Evolutionary conservation across 2,888 invertebrate species (phyloP), one percentile per base, ranked within the genome.

Genomic region (Augiades crinisus): DNA sequence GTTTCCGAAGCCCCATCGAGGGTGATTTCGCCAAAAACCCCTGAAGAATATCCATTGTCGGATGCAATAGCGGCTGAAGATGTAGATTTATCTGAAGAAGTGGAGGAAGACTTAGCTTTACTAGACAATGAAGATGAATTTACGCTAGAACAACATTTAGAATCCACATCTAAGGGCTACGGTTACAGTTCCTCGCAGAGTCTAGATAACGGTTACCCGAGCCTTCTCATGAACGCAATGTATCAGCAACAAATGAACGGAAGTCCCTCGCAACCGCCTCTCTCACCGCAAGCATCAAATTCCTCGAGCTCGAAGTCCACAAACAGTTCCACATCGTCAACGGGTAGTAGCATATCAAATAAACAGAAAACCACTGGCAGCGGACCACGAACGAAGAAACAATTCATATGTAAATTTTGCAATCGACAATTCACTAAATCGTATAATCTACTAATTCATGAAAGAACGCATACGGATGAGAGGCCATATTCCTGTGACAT

Each of bases 361-460:
- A 89, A 90, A 70, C 87, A 83, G 59, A 90, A 90, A 65, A 79
- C 86, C 3, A 63, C 81, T 44, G 72, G 79, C 54, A 81, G 94
- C 59, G 96, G 94, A 2, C 94, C 96, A 21, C 91, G 98, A 59
- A 97, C 98, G 24, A 98, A 98, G 88, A 99, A 99, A 81, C 98
- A 99, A 82, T 99, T 98, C 85, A 99, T 99, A 72, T 99, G 99
- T 91, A 97, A 98, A 87, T 99, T 96, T 89, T 99, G 99, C 83
- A 96, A 96, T 79, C 92, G 99, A 44, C 98, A 98, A 78, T 99
- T 99, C 83, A 99, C 99, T 59, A 99, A 99, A 90, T 97, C 97
- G 41, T 99, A 98, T 86, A 99, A 99, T 87, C 91, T 99, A 71
- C 91, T 99, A 67, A 99, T 99, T 67, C 99, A 99, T 88, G 99